Conservation (phyloP, 2,797 vertebrate genomes). For the Anableps anableps region DNA sequence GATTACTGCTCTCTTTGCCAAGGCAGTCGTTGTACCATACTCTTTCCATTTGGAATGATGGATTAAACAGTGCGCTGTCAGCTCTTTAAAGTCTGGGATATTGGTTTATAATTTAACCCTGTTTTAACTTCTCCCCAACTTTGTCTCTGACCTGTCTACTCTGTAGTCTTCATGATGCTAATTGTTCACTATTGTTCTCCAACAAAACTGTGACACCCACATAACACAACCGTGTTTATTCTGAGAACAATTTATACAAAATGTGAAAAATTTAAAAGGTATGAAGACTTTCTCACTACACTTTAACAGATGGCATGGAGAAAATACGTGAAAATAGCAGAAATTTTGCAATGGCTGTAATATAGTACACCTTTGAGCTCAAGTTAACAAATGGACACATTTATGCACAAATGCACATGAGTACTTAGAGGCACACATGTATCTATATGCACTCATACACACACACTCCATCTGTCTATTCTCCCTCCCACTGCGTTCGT, state of each 20-base stretch:
- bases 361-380: conserved; percentile 26
- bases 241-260: neutral
- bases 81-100: neutral
- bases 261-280: neutral
- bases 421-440: conserved; percentile 5
- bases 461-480: conserved; percentile 66
- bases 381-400: conserved; percentile 31
- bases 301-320: conserved; percentile 33
- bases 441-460: conserved; percentile 9
- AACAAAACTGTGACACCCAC: neutral
- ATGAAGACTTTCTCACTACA: neutral
- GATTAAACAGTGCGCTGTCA: neutral
- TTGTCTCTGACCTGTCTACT: neutral
- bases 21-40: neutral
- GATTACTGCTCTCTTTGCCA: neutral
- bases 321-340: conserved; percentile 34
- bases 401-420: conserved; percentile 2
- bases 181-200: neutral
- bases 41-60: conserved; percentile 1
- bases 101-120: neutral
- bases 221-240: neutral
- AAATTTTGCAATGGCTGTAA: conserved; percentile 51
- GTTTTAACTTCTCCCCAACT: neutral
- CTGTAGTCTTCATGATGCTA: neutral
- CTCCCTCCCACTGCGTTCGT: conserved; percentile 57